Conservation (phyloP, 37 sponge, comb jelly and placozoan species). For the Cliona cf. orientalis region DNA sequence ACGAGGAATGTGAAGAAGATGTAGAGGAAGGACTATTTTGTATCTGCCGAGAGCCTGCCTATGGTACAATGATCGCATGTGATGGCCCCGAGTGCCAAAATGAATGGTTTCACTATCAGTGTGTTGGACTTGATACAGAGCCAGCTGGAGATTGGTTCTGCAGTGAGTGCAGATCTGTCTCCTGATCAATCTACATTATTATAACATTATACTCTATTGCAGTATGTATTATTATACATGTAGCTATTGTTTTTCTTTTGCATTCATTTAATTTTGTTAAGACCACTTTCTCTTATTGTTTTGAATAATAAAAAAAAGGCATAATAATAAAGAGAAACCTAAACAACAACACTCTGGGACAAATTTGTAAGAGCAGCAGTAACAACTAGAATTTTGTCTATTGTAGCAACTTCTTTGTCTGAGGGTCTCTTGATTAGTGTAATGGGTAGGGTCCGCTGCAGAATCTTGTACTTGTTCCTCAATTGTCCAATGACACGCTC, state of each 20-base stretch:
- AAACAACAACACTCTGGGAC: not conserved
- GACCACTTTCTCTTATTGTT: not conserved
- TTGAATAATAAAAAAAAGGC: not conserved
- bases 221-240: not conserved
- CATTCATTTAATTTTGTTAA: not conserved
- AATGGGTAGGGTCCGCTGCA: conserved; percentile 53
- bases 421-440: conserved; percentile 31
- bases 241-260: not conserved
- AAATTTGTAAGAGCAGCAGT: conserved; percentile 37
- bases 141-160: conserved; percentile 12
- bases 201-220: no score
- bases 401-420: conserved; percentile 15
- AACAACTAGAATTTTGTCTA: conserved; percentile 35
- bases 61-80: conserved; percentile 19
- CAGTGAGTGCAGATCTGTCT: not conserved
- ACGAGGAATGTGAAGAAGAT: not conserved
- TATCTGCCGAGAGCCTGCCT: not conserved
- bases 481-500: conserved; percentile 45
- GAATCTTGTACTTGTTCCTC: conserved; percentile 51
- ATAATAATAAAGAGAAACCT: not conserved
- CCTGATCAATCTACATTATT: not conserved
- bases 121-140: not conserved
- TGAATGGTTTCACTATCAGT: conserved; percentile 7
- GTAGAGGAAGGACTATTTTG: not conserved
- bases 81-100: conserved; percentile 1